Percentiles rank a stretch among this genome's conserved stretches.
These are phyloP conservation scores for Eumeta japonica DNA, from an alignment of 1,140 invertebrate genomes.

Conservation along the genomic window DNA sequence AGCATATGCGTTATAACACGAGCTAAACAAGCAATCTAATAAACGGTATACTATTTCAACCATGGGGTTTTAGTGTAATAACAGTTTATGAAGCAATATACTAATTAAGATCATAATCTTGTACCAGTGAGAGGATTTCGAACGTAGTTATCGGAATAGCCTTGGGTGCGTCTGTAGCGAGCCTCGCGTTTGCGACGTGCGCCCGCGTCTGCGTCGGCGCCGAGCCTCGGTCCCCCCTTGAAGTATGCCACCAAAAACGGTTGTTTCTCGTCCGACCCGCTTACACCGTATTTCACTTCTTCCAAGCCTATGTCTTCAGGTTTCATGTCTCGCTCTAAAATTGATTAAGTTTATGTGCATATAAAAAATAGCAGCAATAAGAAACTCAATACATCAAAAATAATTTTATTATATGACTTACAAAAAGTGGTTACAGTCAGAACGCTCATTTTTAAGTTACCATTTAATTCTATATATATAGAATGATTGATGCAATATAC, in stretches of 20 bases:
- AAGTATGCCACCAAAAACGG: constrained; percentile 89
- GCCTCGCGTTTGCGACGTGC: constrained; percentile 55
- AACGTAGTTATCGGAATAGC: constrained; percentile 53
- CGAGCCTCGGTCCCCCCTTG: constrained; percentile 57
- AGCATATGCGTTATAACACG: too few relatives aligned
- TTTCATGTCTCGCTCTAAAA: constrained; percentile 73
- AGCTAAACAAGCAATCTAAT: too few relatives aligned
- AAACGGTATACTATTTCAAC: too few relatives aligned
- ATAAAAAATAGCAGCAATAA: too few relatives aligned
- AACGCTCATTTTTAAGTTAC: too few relatives aligned
- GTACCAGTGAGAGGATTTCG: constrained; percentile 64
- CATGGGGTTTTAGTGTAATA: too few relatives aligned
- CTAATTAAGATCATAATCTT: too few relatives aligned
- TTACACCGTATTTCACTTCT: constrained; percentile 68
- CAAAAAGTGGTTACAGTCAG: too few relatives aligned
- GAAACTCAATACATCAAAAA: neutral
- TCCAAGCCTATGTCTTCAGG: constrained; percentile 82
- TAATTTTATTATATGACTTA: too few relatives aligned
- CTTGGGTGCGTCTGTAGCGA: constrained; percentile 36
- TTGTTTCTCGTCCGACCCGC: constrained; percentile 76
- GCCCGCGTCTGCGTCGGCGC: constrained; percentile 44
- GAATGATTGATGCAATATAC: too few relatives aligned
- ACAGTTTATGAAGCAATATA: too few relatives aligned
- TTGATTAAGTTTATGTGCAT: constrained; percentile 14
- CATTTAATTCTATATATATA: too few relatives aligned